Evolutionary conservation across 2,113 vertebrate genomes (phyloP), one percentile per base, ranked within the genome.

Genomic region (Sterrhoptilus dennistouni): DNA sequence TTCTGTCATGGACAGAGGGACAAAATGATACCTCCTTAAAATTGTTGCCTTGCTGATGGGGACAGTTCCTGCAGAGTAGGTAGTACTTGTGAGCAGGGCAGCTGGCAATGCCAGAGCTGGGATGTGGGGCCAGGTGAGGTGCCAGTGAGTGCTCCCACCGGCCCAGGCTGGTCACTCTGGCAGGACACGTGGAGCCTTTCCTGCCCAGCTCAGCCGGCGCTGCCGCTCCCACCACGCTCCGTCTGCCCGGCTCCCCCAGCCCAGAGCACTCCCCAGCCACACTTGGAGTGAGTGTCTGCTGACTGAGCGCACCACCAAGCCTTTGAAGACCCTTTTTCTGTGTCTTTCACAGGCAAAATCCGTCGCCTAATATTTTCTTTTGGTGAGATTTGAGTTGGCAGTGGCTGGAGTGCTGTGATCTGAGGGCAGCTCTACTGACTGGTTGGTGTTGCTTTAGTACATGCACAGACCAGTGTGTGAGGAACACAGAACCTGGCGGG

Each of bases 131-230:
- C 18, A 14, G 29, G n/a, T 60, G 53, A 45, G 61, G 5, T 0
- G 1, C 0, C 5, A 65, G 50, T 23, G 59, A 5, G 5, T 13
- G 31, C 31, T 33, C 19, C 29, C 60, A 33, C 6, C 78, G 44
- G 56, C 33, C 60, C 33, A 31, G 2, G 1, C 2, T 1, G 6
- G n/a, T 79, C n/a, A 42, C 31, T 15, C 16, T 3, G 19, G 5
- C 2, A 0, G 52, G 47, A 40, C 13, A 1, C 0, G 0, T 11
- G 57, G 10, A 6, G 23, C n/a, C n/a, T 25, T 9, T 35, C n/a
- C n/a, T 4, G 20, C 9, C 21, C 20, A 2, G n/a, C 68, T n/a
- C 59, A 0, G 45, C 22, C 5, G 2, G 7, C 1, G 11, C 68
- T 27, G 9, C 69, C 11, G 44, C 44, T 80, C 66, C 52, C 0